Evolutionary conservation across 2,113 vertebrate species (phyloP).

Genomic region (Lophochroa leadbeateri): DNA sequence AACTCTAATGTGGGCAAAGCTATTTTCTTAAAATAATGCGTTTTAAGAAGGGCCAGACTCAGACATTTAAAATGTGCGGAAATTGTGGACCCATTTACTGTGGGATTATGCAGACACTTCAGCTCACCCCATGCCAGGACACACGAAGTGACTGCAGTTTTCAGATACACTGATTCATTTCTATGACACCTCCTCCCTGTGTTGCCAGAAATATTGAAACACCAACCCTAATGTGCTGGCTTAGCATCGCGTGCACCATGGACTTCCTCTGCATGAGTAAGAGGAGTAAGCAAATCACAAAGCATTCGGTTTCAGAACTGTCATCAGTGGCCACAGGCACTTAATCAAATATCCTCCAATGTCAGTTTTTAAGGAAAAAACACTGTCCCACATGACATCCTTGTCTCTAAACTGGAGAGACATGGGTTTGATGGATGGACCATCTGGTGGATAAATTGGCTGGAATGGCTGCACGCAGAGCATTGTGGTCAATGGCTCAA

Average conservation of each 20-base stretch:
- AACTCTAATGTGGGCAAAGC: background rate
- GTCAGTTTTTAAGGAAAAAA: background rate
- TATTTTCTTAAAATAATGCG: background rate
- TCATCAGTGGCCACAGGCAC: background rate
- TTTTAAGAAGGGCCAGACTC: background rate
- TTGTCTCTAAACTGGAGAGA: background rate
- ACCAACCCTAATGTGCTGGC: background rate
- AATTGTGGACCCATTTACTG: background rate
- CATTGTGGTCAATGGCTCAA: background rate
- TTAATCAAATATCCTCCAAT: background rate
- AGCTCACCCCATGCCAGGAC: background rate
- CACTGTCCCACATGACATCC: background rate
- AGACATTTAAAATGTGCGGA: background rate
- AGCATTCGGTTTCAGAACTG: background rate
- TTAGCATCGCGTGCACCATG: background rate
- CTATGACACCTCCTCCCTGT: background rate
- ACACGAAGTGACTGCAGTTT: background rate
- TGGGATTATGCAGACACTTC: background rate
- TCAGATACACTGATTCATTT: background rate
- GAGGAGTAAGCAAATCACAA: background rate
- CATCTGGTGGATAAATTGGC: background rate
- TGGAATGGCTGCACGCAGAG: background rate
- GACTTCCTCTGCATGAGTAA: background rate
- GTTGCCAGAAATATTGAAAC: background rate
- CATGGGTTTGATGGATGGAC: background rate